These are phyloP conservation scores for Anarhynchus alexandrinus DNA, from an alignment of 2,113 vertebrate genomes.

Conservation along the genomic window DNA sequence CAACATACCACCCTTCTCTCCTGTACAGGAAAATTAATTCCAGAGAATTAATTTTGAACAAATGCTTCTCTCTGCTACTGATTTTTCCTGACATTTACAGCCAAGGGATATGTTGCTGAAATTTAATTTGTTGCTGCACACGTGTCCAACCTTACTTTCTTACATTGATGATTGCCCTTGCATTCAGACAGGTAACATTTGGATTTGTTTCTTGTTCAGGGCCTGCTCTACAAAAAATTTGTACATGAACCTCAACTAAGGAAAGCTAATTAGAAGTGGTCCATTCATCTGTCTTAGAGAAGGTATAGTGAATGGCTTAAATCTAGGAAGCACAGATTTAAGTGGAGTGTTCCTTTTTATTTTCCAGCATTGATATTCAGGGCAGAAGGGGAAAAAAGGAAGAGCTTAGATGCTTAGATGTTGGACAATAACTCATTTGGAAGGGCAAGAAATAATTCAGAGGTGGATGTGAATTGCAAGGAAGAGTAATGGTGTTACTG, in stretches of 20 bases:
- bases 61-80: not conserved
- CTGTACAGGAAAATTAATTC: not conserved
- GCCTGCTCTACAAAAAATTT: not conserved
- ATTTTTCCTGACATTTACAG: not conserved
- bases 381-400: not conserved
- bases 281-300: not conserved
- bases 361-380: slow-evolving; percentile 25
- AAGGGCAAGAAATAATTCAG: slow-evolving; percentile 62
- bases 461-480: slow-evolving; percentile 42
- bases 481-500: slow-evolving; percentile 63
- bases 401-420: not conserved
- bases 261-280: not conserved
- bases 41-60: not conserved
- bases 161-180: not conserved
- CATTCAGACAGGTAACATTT: not conserved
- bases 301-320: not conserved
- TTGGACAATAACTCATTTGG: slow-evolving; percentile 46
- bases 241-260: not conserved
- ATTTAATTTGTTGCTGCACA: not conserved
- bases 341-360: not conserved
- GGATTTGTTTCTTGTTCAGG: not conserved
- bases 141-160: not conserved
- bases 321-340: not conserved
- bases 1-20: not conserved
- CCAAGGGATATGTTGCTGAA: not conserved